Percentiles rank a stretch among this genome's conserved stretches.
These are phyloP conservation scores for Trichonephila inaurata DNA, from an alignment of 1,140 invertebrate species.

Conservation along the genomic window DNA sequence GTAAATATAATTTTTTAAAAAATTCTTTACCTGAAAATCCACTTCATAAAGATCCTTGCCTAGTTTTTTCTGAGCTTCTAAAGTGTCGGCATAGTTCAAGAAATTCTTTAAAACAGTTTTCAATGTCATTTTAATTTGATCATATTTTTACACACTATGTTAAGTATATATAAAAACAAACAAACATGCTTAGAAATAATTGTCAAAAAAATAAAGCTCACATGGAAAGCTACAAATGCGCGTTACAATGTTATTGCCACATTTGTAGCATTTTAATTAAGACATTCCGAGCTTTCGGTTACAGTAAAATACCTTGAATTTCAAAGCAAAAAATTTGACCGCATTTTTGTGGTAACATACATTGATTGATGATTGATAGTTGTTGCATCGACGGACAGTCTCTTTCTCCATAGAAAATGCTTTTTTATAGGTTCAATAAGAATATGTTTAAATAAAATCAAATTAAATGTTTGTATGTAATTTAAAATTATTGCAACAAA, in stretches of 20 bases:
- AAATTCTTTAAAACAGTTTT: conserved; percentile 82
- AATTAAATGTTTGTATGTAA: too few species aligned
- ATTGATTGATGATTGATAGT: neutral
- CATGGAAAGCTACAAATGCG: conserved; percentile 37
- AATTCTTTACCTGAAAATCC: conserved; percentile 74
- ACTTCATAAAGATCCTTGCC: conserved; percentile 75
- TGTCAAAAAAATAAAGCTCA: conserved; percentile 61
- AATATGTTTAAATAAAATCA: too few species aligned
- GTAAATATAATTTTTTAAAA: too few species aligned
- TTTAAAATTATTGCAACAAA: too few species aligned
- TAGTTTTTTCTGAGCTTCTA: conserved; percentile 80
- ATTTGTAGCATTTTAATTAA: conserved; percentile 56
- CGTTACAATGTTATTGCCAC: conserved; percentile 62
- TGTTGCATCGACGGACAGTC: neutral
- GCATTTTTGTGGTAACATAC: neutral
- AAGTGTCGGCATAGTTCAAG: conserved; percentile 83
- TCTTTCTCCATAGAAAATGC: neutral
- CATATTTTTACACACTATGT: conserved; percentile 49
- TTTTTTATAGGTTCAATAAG: too few species aligned
- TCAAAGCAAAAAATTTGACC: conserved; percentile 9
- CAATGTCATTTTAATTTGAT: conserved; percentile 79
- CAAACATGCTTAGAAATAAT: conserved; percentile 58
- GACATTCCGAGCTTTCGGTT: conserved; percentile 46
- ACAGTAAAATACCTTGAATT: conserved; percentile 43
- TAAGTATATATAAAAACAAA: conserved; percentile 24